These are phyloP conservation scores for Mythimna vitellina DNA, from an alignment of 2,888 invertebrate genomes.

Conservation along the genomic window DNA sequence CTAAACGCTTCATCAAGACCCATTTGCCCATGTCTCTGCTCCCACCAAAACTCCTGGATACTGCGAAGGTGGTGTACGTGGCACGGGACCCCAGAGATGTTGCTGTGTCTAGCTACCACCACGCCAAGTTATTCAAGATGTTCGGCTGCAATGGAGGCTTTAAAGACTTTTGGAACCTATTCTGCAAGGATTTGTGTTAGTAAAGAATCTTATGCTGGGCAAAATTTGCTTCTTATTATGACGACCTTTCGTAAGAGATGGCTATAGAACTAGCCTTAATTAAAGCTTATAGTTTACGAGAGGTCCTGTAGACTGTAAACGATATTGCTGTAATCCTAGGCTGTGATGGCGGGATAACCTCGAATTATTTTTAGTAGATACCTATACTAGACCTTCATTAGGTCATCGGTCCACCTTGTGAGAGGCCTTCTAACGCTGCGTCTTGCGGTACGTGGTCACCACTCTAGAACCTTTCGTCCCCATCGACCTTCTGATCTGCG, in stretches of 20 bases:
- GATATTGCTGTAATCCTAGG: not conserved
- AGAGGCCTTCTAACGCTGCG: too few species aligned
- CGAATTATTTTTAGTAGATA: too few species aligned
- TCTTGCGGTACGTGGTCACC: too few species aligned
- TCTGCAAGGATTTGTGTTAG: conserved; percentile 91
- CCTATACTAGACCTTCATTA: too few species aligned
- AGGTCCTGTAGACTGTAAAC: not conserved
- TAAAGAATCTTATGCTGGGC: not conserved
- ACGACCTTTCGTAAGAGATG: not conserved
- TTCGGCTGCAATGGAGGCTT: conserved; percentile 91
- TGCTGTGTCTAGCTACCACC: conserved; percentile 94
- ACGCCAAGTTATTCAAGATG: conserved; percentile 88
- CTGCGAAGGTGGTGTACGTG: conserved; percentile 92
- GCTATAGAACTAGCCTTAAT: not conserved
- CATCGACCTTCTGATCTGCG: too few species aligned
- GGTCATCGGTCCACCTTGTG: too few species aligned
- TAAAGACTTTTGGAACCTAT: conserved; percentile 91
- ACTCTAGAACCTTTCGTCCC: too few species aligned
- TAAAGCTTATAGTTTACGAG: not conserved
- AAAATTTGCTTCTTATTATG: not conserved
- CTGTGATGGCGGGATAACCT: too few species aligned
- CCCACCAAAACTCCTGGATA: conserved; percentile 88
- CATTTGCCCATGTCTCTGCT: conserved; percentile 93
- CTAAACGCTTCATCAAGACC: conserved; percentile 91
- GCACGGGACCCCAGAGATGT: conserved; percentile 95